These are phyloP conservation scores for Lydus trimaculatus DNA, from an alignment of 2,888 invertebrate species.

Conservation along the genomic window DNA sequence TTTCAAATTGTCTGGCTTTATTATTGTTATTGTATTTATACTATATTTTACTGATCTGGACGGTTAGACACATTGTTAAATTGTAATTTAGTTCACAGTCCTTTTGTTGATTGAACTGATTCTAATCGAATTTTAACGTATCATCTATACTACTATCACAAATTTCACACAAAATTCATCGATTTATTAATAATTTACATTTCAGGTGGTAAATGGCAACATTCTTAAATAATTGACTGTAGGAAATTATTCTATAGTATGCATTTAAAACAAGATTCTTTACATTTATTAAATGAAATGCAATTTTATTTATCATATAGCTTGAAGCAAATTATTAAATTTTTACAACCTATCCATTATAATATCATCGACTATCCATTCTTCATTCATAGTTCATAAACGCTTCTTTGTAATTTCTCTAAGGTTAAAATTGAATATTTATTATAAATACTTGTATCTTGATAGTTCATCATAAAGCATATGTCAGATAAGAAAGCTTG, in stretches of 20 bases:
- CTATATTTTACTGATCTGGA: constrained; percentile 5
- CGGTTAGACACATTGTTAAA: constrained; percentile 11
- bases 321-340: background rate
- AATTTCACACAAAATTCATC: no score
- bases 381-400: background rate
- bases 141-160: no score
- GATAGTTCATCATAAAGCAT: background rate
- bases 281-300: background rate
- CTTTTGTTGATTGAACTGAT: background rate
- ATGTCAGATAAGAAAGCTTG: constrained; percentile 1
- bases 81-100: background rate
- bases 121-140: background rate
- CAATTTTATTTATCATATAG: background rate
- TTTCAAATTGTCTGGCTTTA: constrained; percentile 12
- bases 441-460: background rate
- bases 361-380: background rate
- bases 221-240: background rate
- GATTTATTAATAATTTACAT: background rate
- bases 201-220: constrained; percentile 7
- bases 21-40: background rate
- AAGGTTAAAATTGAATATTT: background rate
- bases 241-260: background rate
- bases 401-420: background rate
- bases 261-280: background rate
- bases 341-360: background rate